These are phyloP conservation scores for Telenomus remus DNA, from an alignment of 1,140 invertebrate genomes.

Conservation along the genomic window DNA sequence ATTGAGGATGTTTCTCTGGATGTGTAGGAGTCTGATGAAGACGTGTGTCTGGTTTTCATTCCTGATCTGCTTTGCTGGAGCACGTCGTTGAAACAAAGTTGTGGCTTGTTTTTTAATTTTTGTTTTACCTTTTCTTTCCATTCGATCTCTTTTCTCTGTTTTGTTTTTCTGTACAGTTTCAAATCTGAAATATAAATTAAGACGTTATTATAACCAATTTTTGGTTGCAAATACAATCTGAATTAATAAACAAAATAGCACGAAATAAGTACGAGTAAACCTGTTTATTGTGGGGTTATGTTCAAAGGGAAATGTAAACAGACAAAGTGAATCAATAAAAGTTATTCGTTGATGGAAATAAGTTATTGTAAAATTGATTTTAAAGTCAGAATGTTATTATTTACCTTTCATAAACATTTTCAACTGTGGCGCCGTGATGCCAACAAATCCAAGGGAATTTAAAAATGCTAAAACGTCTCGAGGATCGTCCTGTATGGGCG, in stretches of 20 bases:
- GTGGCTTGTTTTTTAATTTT: conserved; percentile 64
- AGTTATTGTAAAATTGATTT: no score
- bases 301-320: not conserved
- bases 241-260: no score
- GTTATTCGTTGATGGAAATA: no score
- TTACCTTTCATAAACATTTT: conserved; percentile 74
- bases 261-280: no score
- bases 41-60: conserved; percentile 6
- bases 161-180: conserved; percentile 69
- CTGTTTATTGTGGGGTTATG: no score
- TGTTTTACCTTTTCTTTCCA: conserved; percentile 65
- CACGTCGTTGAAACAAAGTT: conserved; percentile 51
- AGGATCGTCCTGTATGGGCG: conserved; percentile 66
- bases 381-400: conserved; percentile 8
- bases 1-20: conserved; percentile 55
- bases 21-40: not conserved
- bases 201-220: not conserved
- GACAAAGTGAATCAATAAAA: no score
- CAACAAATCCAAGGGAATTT: conserved; percentile 71
- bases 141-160: conserved; percentile 62
- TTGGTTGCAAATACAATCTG: no score
- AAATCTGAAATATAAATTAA: conserved; percentile 65
- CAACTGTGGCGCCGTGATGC: conserved; percentile 69
- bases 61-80: conserved; percentile 44
- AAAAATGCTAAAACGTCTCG: conserved; percentile 67